Evolutionary conservation across 2,888 invertebrate genomes (phyloP).

Genomic region (Lobophora halterata): DNA sequence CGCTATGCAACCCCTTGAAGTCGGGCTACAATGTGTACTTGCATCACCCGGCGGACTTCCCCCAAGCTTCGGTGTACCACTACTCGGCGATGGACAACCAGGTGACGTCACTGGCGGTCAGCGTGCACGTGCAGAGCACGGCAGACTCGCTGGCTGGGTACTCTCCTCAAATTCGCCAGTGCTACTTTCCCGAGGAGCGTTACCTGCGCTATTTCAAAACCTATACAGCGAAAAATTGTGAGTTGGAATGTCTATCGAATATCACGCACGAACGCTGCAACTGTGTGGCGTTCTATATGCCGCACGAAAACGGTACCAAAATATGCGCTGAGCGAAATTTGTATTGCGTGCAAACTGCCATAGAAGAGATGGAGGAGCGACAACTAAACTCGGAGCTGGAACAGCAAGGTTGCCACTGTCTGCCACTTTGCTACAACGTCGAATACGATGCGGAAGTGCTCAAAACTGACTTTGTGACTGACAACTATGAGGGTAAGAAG

Average conservation of each 20-base stretch:
- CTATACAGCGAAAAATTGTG: slow-evolving; percentile 49
- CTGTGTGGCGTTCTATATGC: slow-evolving; percentile 51
- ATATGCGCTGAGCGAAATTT: neutral
- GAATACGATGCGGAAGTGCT: slow-evolving; percentile 19
- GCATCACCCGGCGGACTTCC: slow-evolving; percentile 41
- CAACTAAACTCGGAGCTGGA: neutral
- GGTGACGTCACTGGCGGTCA: neutral
- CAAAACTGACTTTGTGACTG: no score
- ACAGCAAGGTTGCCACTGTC: slow-evolving; percentile 3
- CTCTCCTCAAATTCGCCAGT: neutral
- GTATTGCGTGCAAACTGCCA: neutral
- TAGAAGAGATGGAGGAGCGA: neutral
- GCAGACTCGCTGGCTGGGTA: neutral
- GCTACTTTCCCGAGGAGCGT: slow-evolving; percentile 11
- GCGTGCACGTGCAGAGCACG: neutral
- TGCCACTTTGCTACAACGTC: slow-evolving; percentile 11
- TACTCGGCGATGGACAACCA: neutral
- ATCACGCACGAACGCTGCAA: slow-evolving; percentile 36
- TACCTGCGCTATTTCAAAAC: slow-evolving; percentile 43
- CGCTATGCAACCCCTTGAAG: slow-evolving; percentile 13
- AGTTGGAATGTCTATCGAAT: slow-evolving; percentile 47
- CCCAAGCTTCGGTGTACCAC: neutral
- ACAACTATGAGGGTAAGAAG: no score
- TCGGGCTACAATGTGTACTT: slow-evolving; percentile 39
- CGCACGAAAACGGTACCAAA: slow-evolving; percentile 22